phyloP scores from a whole-genome alignment of 1,140 invertebrate genomes.

The Rhagoletis pomonella region DNA sequence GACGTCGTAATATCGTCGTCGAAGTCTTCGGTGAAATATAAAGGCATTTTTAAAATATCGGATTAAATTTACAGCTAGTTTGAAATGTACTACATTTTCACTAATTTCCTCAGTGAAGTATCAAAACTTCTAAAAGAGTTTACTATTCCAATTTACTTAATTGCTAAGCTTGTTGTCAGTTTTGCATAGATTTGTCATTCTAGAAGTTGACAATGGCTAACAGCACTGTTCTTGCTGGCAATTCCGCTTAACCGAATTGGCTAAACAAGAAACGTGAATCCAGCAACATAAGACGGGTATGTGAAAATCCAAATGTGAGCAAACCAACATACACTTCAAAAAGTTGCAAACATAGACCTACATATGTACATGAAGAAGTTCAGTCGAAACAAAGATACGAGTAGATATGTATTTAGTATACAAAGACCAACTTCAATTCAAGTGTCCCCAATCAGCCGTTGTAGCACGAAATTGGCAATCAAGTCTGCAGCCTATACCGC shows the following conservation, averaged over 20 bases:
- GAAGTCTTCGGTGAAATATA: too few species aligned
- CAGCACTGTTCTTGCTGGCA: background rate
- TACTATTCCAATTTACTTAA: constrained; percentile 19
- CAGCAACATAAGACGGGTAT: background rate
- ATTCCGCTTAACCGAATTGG: background rate
- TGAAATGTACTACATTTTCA: too few species aligned
- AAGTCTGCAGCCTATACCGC: background rate
- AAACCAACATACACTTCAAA: background rate
- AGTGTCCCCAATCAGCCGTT: background rate
- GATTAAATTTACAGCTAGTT: too few species aligned
- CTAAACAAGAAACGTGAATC: background rate
- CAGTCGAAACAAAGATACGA: background rate
- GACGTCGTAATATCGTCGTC: too few species aligned
- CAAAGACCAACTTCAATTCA: background rate
- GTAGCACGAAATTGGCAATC: background rate
- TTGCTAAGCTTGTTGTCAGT: background rate
- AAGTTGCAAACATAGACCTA: background rate
- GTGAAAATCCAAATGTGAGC: background rate
- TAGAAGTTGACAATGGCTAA: background rate
- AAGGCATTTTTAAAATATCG: too few species aligned
- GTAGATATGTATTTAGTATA: too few species aligned
- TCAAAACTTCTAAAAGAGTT: background rate
- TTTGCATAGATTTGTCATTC: background rate
- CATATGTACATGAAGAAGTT: background rate
- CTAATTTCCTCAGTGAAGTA: too few species aligned